Percentiles rank a stretch among this genome's conserved stretches.
These are phyloP conservation scores for Onychorhynchus coronatus DNA, from an alignment of 2,113 vertebrate genomes.

Conservation along the genomic window DNA sequence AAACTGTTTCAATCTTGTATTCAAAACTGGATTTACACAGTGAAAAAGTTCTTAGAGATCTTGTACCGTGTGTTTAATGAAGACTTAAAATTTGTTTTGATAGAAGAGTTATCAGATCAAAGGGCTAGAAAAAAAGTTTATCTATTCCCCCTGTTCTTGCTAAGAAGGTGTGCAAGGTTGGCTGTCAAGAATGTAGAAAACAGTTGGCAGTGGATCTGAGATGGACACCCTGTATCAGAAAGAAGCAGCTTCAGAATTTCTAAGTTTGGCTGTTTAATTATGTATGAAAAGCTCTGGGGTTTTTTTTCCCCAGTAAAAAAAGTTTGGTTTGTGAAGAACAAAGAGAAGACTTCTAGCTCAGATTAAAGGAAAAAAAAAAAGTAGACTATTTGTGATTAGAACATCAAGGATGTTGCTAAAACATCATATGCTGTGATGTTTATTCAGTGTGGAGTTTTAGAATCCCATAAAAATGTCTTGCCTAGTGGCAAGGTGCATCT, in stretches of 20 bases:
- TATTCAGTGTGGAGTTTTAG: not conserved
- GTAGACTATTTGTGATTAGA: not conserved
- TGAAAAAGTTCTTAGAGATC: not conserved
- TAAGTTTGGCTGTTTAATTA: not conserved
- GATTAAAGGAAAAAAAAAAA: not conserved
- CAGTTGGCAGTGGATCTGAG: not conserved
- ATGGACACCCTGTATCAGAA: not conserved
- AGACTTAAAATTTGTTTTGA: not conserved
- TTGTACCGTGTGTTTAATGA: not conserved
- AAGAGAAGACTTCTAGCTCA: not conserved
- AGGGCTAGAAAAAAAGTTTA: not conserved
- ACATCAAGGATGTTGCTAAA: not conserved
- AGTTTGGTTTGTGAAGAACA: not conserved
- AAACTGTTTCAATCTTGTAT: not conserved
- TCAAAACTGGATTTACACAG: not conserved
- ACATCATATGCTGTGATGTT: not conserved
- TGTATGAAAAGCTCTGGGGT: not conserved
- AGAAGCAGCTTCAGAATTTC: not conserved
- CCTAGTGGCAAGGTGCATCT: not conserved
- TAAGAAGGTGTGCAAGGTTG: not conserved
- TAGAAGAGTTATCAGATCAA: not conserved
- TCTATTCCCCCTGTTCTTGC: not conserved
- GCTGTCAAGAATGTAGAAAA: not conserved
- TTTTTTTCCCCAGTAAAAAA: not conserved
- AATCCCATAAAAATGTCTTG: not conserved